Percentiles rank a stretch among this genome's conserved stretches.
Conservation (phyloP, 2,113 vertebrate genomes). For the Chionodraco myersi region DNA sequence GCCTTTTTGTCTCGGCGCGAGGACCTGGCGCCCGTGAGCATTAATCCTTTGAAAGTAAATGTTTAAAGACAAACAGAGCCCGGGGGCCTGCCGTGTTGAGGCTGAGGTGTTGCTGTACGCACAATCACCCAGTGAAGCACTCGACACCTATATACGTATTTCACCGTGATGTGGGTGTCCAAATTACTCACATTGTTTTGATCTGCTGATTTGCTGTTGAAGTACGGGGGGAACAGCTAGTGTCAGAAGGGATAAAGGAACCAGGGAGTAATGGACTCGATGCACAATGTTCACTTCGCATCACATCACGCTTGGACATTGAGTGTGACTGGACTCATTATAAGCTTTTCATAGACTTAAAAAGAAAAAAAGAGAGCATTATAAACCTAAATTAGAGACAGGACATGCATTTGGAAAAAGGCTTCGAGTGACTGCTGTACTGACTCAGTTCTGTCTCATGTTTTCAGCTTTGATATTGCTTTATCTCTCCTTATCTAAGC, state of each 20-base stretch:
- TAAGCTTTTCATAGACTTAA: slow-evolving; percentile 13
- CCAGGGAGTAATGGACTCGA: slow-evolving; percentile 9
- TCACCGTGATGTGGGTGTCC: slow-evolving; percentile 50
- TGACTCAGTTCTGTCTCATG: background rate
- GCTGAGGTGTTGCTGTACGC: slow-evolving; percentile 75
- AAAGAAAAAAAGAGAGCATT: background rate
- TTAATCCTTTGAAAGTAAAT: slow-evolving; percentile 93
- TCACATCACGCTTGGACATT: slow-evolving; percentile 9
- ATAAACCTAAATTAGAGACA: slow-evolving; percentile 5
- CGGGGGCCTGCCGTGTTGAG: slow-evolving; percentile 72
- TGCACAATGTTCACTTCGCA: slow-evolving; percentile 9
- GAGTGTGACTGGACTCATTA: slow-evolving; percentile 1
- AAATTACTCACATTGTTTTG: slow-evolving; percentile 70
- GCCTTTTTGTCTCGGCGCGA: slow-evolving; percentile 91
- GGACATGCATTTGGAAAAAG: background rate
- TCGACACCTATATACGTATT: slow-evolving; percentile 68
- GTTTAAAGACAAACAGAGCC: slow-evolving; percentile 92
- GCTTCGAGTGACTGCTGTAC: background rate
- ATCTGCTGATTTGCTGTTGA: slow-evolving; percentile 61
- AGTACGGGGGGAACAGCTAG: slow-evolving; percentile 8
- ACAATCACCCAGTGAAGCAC: slow-evolving; percentile 57
- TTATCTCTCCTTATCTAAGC: slow-evolving; percentile 19
- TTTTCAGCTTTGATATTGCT: slow-evolving; percentile 25
- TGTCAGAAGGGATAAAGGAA: slow-evolving; percentile 46
- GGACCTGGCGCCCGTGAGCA: slow-evolving; percentile 85